These are phyloP conservation scores for Aplysia californica DNA, from an alignment of 1,140 invertebrate species.

Conservation along the genomic window DNA sequence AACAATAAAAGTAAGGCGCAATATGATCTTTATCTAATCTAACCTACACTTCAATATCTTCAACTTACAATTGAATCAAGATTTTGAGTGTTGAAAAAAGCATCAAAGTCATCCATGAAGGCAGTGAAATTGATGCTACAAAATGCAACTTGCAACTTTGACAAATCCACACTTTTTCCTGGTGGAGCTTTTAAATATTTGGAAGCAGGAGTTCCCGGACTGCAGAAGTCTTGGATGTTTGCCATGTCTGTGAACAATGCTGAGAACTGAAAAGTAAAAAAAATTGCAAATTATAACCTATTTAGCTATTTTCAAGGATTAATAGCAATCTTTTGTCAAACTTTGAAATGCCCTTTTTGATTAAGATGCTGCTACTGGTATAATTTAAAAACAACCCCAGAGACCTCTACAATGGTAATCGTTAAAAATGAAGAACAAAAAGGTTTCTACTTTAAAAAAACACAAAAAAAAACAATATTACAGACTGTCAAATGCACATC, in stretches of 20 bases:
- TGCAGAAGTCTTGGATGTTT: neutral
- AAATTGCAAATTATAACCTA: neutral
- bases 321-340: neutral
- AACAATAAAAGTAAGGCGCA: no score
- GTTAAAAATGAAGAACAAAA: no score
- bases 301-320: neutral
- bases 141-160: neutral
- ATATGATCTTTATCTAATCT: no score
- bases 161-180: neutral
- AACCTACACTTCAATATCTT: no score
- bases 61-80: slow-evolving; percentile 4
- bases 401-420: no score
- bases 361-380: no score
- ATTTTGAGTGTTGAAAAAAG: neutral
- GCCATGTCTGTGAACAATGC: neutral
- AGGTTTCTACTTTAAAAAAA: no score
- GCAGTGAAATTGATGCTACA: neutral
- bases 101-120: slow-evolving; percentile 6
- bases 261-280: neutral
- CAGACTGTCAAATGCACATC: no score
- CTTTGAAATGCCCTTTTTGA: no score
- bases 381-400: no score
- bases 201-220: neutral
- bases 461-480: no score
- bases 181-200: neutral